Evolutionary conservation across 2,888 invertebrate species (phyloP), one percentile per base, ranked within the genome.

Genomic region (Mechanitis mazaeus): DNA sequence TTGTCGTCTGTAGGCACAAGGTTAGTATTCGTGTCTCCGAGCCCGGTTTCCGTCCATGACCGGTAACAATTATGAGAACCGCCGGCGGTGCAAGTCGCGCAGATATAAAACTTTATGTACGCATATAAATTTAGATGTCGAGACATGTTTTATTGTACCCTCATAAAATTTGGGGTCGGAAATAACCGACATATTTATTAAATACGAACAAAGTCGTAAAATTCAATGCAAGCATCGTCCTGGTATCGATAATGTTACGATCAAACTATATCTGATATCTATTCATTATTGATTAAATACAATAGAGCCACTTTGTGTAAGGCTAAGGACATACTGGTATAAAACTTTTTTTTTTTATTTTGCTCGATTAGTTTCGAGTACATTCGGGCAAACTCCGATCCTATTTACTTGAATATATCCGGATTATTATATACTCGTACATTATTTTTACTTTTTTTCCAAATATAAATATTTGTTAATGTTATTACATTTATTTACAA

Each of bases 61-160:
- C 87, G 79, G 77, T 77, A 83, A 84, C 88, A 90, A 90, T 90
- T 90, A 89, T 84, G 88, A 79, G 77, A 77, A 81, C 80, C 83
- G 79, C 78, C 79, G 72, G 70, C 81, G 79, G 79, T 87, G 88
- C 89, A 85, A 87, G 88, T 85, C 81, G 84, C 84, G 78, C 79
- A 81, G 86, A 80, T 85, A 89, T 89, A 88, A 90, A 90, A 90
- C 84, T 90, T 90, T 90, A 90, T 89, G 88, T 87, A 85, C 86
- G 85, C 85, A 82, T 88, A 89, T 89, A 90, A 89, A 89, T 90
- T 90, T 83, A 78, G 84, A 84, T 89, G 87, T 85, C 89, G 89
- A 85, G 89, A 89, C 90, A 89, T 89, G 88, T 88, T 90, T 90
- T 90, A 89, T 87, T 89, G 87, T 84, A 73, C 77, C 72, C 72